Conservation (phyloP, 2,113 vertebrate species). For the Electrona antarctica region DNA sequence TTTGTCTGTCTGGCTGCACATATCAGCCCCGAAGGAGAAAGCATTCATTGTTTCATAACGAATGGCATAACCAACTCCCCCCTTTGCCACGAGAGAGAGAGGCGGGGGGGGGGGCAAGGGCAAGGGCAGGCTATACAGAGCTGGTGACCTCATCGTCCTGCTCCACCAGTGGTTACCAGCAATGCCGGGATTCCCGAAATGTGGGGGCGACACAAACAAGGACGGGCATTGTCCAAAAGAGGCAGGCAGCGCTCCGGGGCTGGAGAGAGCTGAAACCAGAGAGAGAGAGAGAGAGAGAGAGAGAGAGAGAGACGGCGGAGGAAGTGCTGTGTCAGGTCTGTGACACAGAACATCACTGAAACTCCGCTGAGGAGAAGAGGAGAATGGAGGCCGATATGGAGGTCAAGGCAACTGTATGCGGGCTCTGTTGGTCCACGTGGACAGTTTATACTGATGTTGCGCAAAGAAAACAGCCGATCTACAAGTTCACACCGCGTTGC, state of each 20-base stretch:
- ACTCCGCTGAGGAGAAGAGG: slow-evolving; percentile 50
- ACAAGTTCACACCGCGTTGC: too few species aligned
- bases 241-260: slow-evolving; percentile 52
- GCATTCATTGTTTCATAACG: slow-evolving; percentile 64
- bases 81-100: slow-evolving; percentile 16
- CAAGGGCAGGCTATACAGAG: slow-evolving; percentile 62
- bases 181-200: slow-evolving; percentile 77
- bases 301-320: slow-evolving; percentile 26
- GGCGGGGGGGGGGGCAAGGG: slow-evolving; percentile 24
- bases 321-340: slow-evolving; percentile 74
- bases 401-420: not conserved
- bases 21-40: slow-evolving; percentile 57
- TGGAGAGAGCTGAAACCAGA: slow-evolving; percentile 54
- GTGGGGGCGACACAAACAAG: slow-evolving; percentile 74
- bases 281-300: too few species aligned
- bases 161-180: slow-evolving; percentile 75
- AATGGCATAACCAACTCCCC: slow-evolving; percentile 15
- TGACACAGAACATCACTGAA: slow-evolving; percentile 68
- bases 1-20: slow-evolving; percentile 37
- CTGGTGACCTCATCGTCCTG: slow-evolving; percentile 73
- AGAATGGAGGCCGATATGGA: slow-evolving; percentile 15
- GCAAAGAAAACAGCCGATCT: too few species aligned
- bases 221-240: slow-evolving; percentile 77
- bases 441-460: too few species aligned
- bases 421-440: too few species aligned